Evolutionary conservation across 35 echinoderm and acorn worm genomes (phyloP).

Genomic region (Lytechinus variegatus): DNA sequence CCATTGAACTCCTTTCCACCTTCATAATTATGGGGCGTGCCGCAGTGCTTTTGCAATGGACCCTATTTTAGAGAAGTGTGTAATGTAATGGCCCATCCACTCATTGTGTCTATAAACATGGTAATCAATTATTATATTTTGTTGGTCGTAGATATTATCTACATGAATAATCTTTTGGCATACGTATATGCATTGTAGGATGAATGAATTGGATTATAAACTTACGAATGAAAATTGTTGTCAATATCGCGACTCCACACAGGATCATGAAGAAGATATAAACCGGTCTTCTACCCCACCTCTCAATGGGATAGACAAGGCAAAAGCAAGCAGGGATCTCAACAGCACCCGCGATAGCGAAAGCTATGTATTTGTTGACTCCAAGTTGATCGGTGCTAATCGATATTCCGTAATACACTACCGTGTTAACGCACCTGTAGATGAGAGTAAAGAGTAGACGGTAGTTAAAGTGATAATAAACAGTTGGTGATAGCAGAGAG

Average conservation of each 20-base stretch:
- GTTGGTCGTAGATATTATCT: no score
- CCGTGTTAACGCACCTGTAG: constrained; percentile 64
- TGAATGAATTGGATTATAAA: neutral
- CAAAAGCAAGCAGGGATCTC: constrained; percentile 78
- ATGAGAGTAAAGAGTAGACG: neutral
- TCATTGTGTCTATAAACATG: no score
- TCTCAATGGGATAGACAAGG: constrained; percentile 49
- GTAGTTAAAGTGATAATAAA: no score
- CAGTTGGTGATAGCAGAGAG: no score
- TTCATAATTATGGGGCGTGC: no score
- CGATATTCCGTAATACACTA: constrained; percentile 88
- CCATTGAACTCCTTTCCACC: no score
- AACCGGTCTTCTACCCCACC: constrained; percentile 58
- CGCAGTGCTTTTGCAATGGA: no score
- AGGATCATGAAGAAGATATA: constrained; percentile 58
- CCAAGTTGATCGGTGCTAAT: constrained; percentile 71
- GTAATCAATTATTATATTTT: no score
- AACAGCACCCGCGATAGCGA: constrained; percentile 81
- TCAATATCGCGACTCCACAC: constrained; percentile 56
- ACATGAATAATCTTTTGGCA: no score
- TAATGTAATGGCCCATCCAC: no score
- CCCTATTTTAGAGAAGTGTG: no score
- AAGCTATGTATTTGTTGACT: constrained; percentile 71
- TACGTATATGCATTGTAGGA: no score
- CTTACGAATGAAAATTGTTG: constrained; percentile 73